Conservation (phyloP, 2,888 invertebrate genomes). For the Epistrophe grossulariae region DNA sequence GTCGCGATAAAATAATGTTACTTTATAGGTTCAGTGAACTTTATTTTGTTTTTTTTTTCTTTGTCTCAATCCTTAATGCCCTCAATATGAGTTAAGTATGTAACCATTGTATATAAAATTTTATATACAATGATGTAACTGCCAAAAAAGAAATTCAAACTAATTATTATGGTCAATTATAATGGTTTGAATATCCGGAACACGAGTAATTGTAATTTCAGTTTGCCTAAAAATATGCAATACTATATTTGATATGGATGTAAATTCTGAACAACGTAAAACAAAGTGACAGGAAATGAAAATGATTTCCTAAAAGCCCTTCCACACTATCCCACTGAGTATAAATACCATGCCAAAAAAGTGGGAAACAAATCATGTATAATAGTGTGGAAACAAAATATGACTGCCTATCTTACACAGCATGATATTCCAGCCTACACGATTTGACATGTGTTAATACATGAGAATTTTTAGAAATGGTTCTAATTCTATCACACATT, state of each 20-base stretch:
- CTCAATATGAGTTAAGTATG: neutral
- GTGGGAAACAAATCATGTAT: too few species aligned
- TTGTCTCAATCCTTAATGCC: neutral
- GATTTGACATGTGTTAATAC: too few species aligned
- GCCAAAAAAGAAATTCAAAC: neutral
- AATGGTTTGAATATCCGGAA: conserved; percentile 31
- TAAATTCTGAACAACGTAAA: neutral
- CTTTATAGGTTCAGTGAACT: conserved; percentile 35
- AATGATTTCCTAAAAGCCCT: neutral
- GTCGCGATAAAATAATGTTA: conserved; percentile 32
- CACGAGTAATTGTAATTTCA: neutral
- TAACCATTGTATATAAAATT: too few species aligned
- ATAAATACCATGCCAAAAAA: too few species aligned
- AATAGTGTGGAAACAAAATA: too few species aligned
- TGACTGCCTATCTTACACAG: too few species aligned
- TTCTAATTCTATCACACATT: too few species aligned
- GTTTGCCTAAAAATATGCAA: conserved; percentile 42
- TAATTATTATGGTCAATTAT: neutral
- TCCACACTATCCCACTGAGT: too few species aligned
- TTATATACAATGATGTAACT: too few species aligned
- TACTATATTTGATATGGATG: neutral
- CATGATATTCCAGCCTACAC: too few species aligned
- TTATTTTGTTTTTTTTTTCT: neutral
- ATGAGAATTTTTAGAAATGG: too few species aligned
- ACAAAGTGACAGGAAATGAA: neutral